Evolutionary conservation across 1,140 invertebrate genomes (phyloP), one percentile per base, ranked within the genome.

Genomic region (Helicoverpa armigera): DNA sequence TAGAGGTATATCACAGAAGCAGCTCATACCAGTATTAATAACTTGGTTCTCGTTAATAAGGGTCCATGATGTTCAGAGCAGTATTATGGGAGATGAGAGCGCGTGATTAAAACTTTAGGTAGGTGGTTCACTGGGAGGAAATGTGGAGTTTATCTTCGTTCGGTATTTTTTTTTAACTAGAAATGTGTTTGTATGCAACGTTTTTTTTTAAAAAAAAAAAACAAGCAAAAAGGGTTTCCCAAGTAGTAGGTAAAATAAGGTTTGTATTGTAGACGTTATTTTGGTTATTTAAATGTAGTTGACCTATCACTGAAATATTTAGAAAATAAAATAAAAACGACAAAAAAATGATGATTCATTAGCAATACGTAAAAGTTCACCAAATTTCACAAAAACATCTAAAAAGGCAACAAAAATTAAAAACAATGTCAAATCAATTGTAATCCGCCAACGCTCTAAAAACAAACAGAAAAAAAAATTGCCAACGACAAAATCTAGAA

Each of bases 51-150:
- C 81, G 74, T 87, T 87, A 88, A 93, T 91, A 91, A 93, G 86
- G 87, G 75, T 79, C 86, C 85, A 93, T 93, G 87, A 93, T 92
- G 87, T 82, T 90, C 87, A 87, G n/a, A 82, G 79, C 18, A 23
- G 48, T 77, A 84, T 87, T 89, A 88, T 77, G 83, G 23, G 0
- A 86, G 81, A 89, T 89, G 86, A 88, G 85, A 51, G 75, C 23
- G 54, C n/a, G 79, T 83, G 85, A 91, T 92, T 91, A 90, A 92
- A 91, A 83, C 80, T 69, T 88, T 79, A 87, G 58, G 87, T 43
- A 67, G 9, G 79, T 2, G 80, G 31, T 77, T 87, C 87, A 88
- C 56, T 65, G 84, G 77, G 79, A 75, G 48, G 58, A 43, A 79
- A 74, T 4, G 56, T 11, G 43, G 51, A 58, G 16, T 56, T n/a